Evolutionary conservation across 2,888 invertebrate species (phyloP), one percentile per base, ranked within the genome.

Genomic region (Acleris sparsana): DNA sequence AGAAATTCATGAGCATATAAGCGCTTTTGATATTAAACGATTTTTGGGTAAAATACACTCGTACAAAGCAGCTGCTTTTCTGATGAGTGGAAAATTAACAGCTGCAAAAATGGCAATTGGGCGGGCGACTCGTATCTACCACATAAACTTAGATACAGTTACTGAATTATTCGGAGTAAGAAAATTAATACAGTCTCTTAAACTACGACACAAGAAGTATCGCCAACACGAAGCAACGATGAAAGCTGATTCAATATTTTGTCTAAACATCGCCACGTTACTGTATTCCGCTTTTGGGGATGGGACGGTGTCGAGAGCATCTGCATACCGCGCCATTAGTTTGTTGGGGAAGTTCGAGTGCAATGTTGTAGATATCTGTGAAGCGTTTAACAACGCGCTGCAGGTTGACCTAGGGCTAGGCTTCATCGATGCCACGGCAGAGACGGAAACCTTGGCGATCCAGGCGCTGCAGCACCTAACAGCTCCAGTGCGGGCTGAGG

Each of bases 331-430:
- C 17, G 89, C 91, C 20, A 70, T 92, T 73, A 72, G 83, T 71
- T 73, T 89, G 70, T 76, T 86, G 55, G 85, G 89, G 72, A 84
- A 81, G 69, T 79, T 86, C 17, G 75, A 89, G 69, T 86, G 92
- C 72, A 78, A 82, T 58, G 73, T 91, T 16, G 76, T 86, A 16
- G 86, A 93, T 70, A 75, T 92, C 39, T 93, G 92, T 68, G 91
- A 93, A 63, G 82, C 89, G 3, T 93, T 93, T 69, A 82, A 87
- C 43, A 91, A 89, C 60, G 89, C 89, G 2, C 83, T 93, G 20
- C 84, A 90, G 74, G 75, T 94, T 60, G 93, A 93, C 71, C 77
- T 90, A 2, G 82, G 87, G 59, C 84, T 87, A 3, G 90, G 89
- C 16, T 78, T 85, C 44, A 71, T 84, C 1, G 85, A 87, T 18